A percentile compares a stretch with the other conserved stretches of the same genome.
phyloP scores from a whole-genome alignment of 2,113 vertebrate genomes.

The Piprites chloris region DNA sequence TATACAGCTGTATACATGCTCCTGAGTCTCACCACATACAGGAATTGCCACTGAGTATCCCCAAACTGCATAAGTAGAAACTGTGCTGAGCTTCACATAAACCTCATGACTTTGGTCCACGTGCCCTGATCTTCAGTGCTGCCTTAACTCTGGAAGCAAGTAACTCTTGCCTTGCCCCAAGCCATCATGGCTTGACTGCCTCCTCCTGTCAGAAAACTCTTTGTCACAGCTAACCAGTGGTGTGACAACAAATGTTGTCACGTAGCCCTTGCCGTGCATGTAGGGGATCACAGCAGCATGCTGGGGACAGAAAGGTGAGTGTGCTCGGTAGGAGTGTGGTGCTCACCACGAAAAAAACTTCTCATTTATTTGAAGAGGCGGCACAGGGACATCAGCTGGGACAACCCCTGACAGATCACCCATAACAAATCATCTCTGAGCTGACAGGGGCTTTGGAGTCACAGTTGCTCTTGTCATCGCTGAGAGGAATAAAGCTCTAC shows the following conservation, averaged over 20 bases:
- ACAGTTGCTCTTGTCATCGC: neutral
- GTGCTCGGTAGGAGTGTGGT: fast-evolving
- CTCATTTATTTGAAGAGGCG: neutral
- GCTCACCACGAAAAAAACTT: neutral
- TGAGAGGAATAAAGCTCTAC: neutral
- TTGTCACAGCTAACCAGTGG: neutral
- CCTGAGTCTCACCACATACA: neutral
- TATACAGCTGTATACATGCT: neutral
- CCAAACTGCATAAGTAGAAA: neutral
- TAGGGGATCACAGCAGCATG: neutral
- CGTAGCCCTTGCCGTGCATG: fast-evolving
- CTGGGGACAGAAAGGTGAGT: neutral
- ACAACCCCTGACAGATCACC: neutral
- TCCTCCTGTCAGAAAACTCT: neutral
- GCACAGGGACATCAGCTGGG: neutral
- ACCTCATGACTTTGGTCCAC: neutral
- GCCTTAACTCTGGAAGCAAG: neutral
- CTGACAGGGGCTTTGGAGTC: neutral
- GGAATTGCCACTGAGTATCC: neutral
- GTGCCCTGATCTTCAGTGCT: neutral
- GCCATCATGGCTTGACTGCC: neutral
- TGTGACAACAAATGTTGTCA: neutral
- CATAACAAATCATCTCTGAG: neutral
- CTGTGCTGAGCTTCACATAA: neutral
- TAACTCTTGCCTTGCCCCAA: neutral